These are phyloP conservation scores for Coregonus ussuriensis DNA, from an alignment of 2,797 vertebrate genomes.

Conservation along the genomic window DNA sequence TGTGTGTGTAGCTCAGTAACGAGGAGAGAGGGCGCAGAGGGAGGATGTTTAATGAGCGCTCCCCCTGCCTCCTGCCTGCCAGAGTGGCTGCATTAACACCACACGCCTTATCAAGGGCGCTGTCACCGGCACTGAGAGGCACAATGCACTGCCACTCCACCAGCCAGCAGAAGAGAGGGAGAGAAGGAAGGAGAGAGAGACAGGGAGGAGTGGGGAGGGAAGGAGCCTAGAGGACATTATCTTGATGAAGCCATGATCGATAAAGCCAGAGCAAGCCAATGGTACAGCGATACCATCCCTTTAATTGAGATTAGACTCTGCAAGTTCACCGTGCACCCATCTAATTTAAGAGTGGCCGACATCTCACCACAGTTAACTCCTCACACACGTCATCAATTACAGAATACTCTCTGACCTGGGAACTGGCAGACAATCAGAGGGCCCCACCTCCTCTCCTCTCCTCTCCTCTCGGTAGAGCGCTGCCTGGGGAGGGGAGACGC, in stretches of 20 bases:
- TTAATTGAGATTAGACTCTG: slow-evolving; percentile 70
- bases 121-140: slow-evolving; percentile 38
- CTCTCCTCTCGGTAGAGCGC: background rate
- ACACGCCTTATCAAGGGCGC: slow-evolving; percentile 61
- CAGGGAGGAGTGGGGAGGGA: slow-evolving; percentile 8
- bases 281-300: slow-evolving; percentile 63
- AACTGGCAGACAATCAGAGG: slow-evolving; percentile 40
- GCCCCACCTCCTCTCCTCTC: slow-evolving; percentile 8
- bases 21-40: slow-evolving; percentile 11
- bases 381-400: slow-evolving; percentile 54
- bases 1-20: background rate
- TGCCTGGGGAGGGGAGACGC: background rate
- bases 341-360: slow-evolving; percentile 55
- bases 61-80: slow-evolving; percentile 55
- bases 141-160: background rate
- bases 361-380: slow-evolving; percentile 55
- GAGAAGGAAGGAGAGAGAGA: slow-evolving; percentile 5
- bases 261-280: slow-evolving; percentile 60
- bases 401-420: slow-evolving; percentile 61
- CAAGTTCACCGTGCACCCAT: slow-evolving; percentile 62
- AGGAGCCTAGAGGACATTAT: slow-evolving; percentile 66
- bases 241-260: slow-evolving; percentile 73
- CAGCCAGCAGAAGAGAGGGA: background rate
- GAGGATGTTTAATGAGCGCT: slow-evolving; percentile 42
- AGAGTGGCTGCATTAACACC: slow-evolving; percentile 61